Percentiles rank a stretch among this genome's conserved stretches.
Evolutionary conservation across 2,113 vertebrate genomes (phyloP).

Genomic region (Petrocephalus microphthalmus): DNA sequence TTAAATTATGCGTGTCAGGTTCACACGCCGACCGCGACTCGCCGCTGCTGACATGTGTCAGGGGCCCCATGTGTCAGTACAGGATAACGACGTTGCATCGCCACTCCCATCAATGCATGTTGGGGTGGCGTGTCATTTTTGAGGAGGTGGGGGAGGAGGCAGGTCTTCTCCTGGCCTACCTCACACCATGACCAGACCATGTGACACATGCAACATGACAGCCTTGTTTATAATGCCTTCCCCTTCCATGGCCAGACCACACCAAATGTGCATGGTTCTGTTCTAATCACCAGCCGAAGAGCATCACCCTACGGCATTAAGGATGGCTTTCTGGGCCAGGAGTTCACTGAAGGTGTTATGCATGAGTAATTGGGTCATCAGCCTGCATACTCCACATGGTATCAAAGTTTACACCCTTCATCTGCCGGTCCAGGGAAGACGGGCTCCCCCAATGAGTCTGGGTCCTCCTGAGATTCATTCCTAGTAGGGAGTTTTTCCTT

Average conservation of each 20-base stretch:
- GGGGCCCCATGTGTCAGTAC: slow-evolving; percentile 52
- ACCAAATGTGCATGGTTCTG: neutral
- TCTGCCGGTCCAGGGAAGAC: neutral
- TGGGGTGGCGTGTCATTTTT: slow-evolving; percentile 37
- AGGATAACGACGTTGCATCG: slow-evolving; percentile 63
- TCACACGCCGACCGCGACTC: slow-evolving; percentile 57
- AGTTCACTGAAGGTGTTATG: neutral
- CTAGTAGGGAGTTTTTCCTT: neutral
- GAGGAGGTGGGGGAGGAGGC: neutral
- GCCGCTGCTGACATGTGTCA: slow-evolving; percentile 71
- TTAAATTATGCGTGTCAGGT: slow-evolving; percentile 71
- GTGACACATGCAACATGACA: neutral
- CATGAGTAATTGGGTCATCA: neutral
- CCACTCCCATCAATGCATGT: slow-evolving; percentile 40
- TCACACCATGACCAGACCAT: neutral
- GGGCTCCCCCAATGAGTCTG: neutral
- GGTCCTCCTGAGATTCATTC: neutral
- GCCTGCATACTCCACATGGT: neutral
- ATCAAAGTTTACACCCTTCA: neutral
- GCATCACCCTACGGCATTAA: neutral
- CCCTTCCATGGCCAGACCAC: neutral
- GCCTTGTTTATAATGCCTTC: neutral
- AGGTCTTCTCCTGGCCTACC: neutral
- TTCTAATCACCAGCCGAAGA: neutral
- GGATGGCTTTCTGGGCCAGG: neutral